Percentiles rank a stretch among this genome's conserved stretches.
Conservation (phyloP, 2,888 invertebrate genomes). For the Eupithecia vulgata region DNA sequence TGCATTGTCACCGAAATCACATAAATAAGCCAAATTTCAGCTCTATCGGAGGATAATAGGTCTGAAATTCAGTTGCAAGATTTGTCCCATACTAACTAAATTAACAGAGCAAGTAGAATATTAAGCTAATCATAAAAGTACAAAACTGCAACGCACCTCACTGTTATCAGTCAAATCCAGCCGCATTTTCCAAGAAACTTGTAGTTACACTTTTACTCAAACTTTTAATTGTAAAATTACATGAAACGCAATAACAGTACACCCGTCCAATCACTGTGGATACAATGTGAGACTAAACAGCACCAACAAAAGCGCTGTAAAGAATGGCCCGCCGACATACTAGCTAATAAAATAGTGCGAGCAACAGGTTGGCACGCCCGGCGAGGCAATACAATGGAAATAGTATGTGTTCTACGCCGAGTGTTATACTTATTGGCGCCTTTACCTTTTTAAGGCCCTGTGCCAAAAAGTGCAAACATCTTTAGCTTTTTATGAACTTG, state of each 20-base stretch:
- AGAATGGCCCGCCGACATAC: constrained; percentile 81
- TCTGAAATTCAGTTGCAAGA: no score
- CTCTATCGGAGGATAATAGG: no score
- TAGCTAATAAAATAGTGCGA: constrained; percentile 82
- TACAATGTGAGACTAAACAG: constrained; percentile 75
- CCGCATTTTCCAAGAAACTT: constrained; percentile 8
- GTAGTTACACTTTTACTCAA: neutral
- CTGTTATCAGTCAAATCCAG: constrained; percentile 16
- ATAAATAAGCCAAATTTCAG: no score
- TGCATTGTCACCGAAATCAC: no score
- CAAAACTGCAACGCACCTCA: constrained; percentile 9
- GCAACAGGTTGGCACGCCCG: constrained; percentile 78
- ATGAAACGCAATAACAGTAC: neutral
- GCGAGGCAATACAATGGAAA: constrained; percentile 71
- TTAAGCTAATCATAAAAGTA: no score
- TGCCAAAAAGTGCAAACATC: constrained; percentile 32
- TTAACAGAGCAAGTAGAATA: no score
- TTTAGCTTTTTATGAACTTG: constrained; percentile 19
- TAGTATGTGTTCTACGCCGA: constrained; percentile 50
- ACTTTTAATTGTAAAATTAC: neutral
- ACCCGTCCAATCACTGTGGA: constrained; percentile 74
- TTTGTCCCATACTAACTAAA: no score
- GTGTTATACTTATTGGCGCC: constrained; percentile 36
- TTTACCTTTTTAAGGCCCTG: constrained; percentile 28
- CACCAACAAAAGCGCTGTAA: constrained; percentile 80